Percentiles rank a stretch among this genome's conserved stretches.
These are phyloP conservation scores for Pogona vitticeps DNA, from an alignment of 2,113 vertebrate genomes.

Conservation along the genomic window DNA sequence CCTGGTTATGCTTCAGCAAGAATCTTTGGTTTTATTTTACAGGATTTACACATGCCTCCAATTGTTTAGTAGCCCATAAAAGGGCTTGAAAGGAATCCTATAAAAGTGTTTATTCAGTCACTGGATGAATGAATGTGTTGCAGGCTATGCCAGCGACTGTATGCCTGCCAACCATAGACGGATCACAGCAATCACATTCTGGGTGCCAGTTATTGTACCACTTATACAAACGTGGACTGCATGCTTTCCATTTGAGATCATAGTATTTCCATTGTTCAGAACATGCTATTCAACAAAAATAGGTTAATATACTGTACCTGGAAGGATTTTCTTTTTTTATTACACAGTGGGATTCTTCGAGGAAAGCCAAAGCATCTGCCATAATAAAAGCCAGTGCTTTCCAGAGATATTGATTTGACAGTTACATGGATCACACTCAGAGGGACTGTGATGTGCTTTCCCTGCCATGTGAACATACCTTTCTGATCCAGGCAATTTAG, in stretches of 20 bases:
- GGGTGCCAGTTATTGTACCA: background rate
- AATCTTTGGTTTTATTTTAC: background rate
- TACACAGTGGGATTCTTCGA: background rate
- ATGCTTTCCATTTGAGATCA: background rate
- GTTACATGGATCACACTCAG: background rate
- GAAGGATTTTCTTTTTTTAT: background rate
- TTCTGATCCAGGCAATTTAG: background rate
- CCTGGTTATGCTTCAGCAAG: background rate
- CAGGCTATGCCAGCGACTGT: background rate
- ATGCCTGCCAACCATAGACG: background rate
- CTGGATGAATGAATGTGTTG: background rate
- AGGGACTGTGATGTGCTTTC: background rate
- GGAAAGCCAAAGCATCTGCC: slow-evolving; percentile 9
- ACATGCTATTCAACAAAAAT: background rate
- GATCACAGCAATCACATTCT: background rate
- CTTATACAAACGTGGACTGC: background rate
- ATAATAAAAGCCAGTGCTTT: background rate
- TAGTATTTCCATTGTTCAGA: background rate
- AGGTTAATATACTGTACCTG: background rate
- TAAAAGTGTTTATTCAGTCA: background rate
- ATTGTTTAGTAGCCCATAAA: background rate
- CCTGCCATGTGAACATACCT: background rate
- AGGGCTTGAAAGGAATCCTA: slow-evolving; percentile 17
- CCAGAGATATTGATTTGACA: background rate
- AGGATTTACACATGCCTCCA: background rate